Base-by-base conservation (phyloP, 2,797 vertebrate genomes). In the Triplophysa bombifrons region DNA sequence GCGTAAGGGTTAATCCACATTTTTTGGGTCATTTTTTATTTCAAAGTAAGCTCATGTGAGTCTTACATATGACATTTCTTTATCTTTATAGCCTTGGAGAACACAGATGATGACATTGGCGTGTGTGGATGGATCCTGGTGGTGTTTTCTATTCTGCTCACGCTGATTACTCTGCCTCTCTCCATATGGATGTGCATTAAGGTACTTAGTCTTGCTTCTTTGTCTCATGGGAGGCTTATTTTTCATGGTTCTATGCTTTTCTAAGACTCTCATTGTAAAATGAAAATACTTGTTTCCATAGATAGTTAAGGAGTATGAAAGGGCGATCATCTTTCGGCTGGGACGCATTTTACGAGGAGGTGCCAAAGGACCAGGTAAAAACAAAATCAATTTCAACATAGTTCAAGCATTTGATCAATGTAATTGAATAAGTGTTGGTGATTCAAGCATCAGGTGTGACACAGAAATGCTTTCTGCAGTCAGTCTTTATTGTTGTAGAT, bases 101-200 rank as follows among this genome's bases (percentile, higher is more conserved):
- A 78, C 0, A 0, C 30, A 0, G 83, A 88, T 0, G 0, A 4
- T 0, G 87, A 84, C 79, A 91, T 97, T 0, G 97, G 96, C 2
- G 0, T 90, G 0, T 98, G 96, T 72, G 97, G 95, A 13, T 96
- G 93, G 94, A 48, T 97, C 80, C 87, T 99, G 91, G 94, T 99
- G n/a, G 2, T 63, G 0, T 0, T 88, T 19, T 98, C 97, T 0
- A 7, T 96, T 51, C 0, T 98, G 1, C 85, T 99, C 74, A 94
- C 92, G 3, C 0, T 96, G 48, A 0, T 91, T 58, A 99, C 96
- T 0, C 92, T 97, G 80, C 98, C 97, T 0, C 0, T 98, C 63
- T 98, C 97, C 4, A 67, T 99, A 86, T 99, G 97, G 97, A 92
- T 98, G 93, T 98, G 97, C 91, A 96, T 99, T 82, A 99, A 98